phyloP scores from a whole-genome alignment of 2,888 invertebrate species.

The Achlya flavicornis region DNA sequence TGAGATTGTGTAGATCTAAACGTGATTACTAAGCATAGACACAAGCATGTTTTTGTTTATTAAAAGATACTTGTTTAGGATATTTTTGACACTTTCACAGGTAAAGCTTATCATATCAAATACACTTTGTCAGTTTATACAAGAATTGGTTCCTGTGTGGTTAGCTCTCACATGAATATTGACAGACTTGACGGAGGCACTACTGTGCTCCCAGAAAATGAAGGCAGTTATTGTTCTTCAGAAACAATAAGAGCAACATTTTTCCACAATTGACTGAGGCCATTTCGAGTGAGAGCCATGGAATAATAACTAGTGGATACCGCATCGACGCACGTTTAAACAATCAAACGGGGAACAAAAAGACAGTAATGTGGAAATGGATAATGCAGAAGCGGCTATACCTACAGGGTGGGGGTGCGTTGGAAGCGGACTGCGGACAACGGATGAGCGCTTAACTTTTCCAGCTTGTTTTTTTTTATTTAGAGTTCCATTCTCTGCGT shows the following conservation, averaged over 20 bases:
- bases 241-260: slow-evolving; percentile 81
- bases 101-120: no score
- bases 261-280: slow-evolving; percentile 81
- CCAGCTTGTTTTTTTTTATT: background rate
- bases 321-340: slow-evolving; percentile 83
- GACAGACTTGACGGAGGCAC: background rate
- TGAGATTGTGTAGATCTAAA: background rate
- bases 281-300: slow-evolving; percentile 77
- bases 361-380: slow-evolving; percentile 81
- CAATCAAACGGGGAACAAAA: slow-evolving; percentile 82
- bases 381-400: slow-evolving; percentile 65
- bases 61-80: no score
- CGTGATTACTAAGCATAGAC: background rate
- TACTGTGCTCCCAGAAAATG: slow-evolving; percentile 49
- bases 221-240: slow-evolving; percentile 80
- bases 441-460: background rate
- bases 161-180: background rate
- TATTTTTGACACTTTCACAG: no score
- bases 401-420: slow-evolving; percentile 33
- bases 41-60: background rate
- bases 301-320: slow-evolving; percentile 79
- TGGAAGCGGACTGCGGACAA: slow-evolving; percentile 33
- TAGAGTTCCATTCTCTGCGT: background rate
- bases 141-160: background rate
- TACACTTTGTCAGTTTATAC: background rate